Base-by-base conservation (phyloP, 2,797 vertebrate species). In the Macrochelys suwanniensis region DNA sequence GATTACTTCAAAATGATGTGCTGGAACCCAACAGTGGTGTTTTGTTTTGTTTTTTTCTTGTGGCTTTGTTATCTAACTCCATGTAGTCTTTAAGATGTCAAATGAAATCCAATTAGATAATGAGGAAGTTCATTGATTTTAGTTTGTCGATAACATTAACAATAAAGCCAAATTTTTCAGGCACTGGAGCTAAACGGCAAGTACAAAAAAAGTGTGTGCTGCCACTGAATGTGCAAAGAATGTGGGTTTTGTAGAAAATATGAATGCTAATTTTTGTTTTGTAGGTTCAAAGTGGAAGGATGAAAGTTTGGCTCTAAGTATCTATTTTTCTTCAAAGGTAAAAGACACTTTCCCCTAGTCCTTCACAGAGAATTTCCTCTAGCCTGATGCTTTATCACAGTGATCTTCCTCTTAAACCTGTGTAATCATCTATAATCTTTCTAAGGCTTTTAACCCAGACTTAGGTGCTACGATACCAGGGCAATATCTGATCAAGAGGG, bases 1-100 rank as follows among this genome's bases (percentile, higher is more conserved):
- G 25, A 90, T 95, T 95, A 87, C 77, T 5, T 83, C 87, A 82
- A 92, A 95, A 95, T 53, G 49, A 42, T 87, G 37, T 86, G 88
- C 93, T 74, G 74, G 59, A 95, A 71, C 9, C 17, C 57, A 47
- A 49, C 82, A 79, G 76, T 77, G 59, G 8, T 25, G 7, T 21
- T 19, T 19, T 53, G 53, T 54, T 54, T 92, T 59, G 3, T 15
- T 16, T 79, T 91, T 3, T 82, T 93, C 84, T 83, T 84, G 3
- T 26, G 45, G 54, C 45, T 83, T 78, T 56, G 57, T 83, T 68
- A 49, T 56, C 37, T 91, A 84, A 95, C 13, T 78, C 87, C 37
- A 50, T 3, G 2, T 76, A 28, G 54, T 45, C 7, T 90, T 89
- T 47, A 80, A 81, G 51, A 33, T 89, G 91, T 85, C 71, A 95